Base-by-base conservation (phyloP, 2,113 vertebrate species). In the Megaceryle torquata region DNA sequence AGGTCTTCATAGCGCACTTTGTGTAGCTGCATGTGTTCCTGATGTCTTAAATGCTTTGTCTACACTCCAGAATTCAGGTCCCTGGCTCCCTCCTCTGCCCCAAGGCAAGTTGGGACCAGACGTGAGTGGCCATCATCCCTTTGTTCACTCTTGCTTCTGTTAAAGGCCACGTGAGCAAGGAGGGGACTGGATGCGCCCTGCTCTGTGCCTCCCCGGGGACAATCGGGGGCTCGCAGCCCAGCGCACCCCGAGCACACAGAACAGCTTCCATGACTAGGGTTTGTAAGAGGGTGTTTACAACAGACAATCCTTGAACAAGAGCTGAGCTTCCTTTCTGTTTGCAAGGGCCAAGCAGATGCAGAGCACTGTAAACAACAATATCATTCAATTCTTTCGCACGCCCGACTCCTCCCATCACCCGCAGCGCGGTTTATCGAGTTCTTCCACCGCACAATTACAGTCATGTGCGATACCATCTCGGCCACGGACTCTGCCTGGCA, bases 321-420 rank as follows among this genome's bases (percentile, higher is more conserved):
- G 86, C 93, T 54, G 54, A 44, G 88, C 53, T 93, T 89, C 93
- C 96, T 87, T 78, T 69, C 41, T 8, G 33, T 75, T 70, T 91
- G 93, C 89, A 91, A 90, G 90, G 72, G 90, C 95, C 80, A 65
- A 64, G 93, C 56, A 22, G 88, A 41, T 7, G 2, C 48, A 76
- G 83, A 53, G 37, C 83, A 21, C 7, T 93, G 83, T 93, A 94
- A 95, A 96, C 95, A 95, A 86, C 89, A 84, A 41, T 64, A 82
- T 53, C 80, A 12, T 11, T 1, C 76, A 60, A 92, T 94, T 93
- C 93, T 91, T 79, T 74, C 28, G 10, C 76, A 21, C n/a, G 91
- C 92, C 82, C 50, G 95, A 3, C 95, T 96, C 93, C 95, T 96
- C 96, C 95, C 92, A 35, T 59, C 96, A 82, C 95, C 95, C 91